Percentiles rank a stretch among this genome's conserved stretches.
Evolutionary conservation across 1,140 invertebrate species (phyloP).

Genomic region (Leptestheria dahalacensis): DNA sequence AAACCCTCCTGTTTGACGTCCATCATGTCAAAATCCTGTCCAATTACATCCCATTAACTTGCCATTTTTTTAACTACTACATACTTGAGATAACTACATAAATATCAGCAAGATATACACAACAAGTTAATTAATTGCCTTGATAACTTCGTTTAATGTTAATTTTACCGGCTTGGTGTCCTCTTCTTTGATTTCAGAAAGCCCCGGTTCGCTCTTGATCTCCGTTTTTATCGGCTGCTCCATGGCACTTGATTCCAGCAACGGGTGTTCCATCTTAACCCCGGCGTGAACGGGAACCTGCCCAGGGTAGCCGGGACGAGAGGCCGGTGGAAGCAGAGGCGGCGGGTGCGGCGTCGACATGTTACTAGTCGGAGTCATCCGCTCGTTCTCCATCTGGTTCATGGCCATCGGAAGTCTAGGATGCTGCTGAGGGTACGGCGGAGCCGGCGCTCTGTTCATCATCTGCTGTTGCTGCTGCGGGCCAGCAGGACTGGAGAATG

Average conservation of each 20-base stretch:
- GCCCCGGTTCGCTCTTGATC: neutral
- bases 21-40: neutral
- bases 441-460: constrained; percentile 5
- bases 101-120: too few relatives aligned
- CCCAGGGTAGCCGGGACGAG: neutral
- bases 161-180: neutral
- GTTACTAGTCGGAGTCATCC: constrained; percentile 5
- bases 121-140: too few relatives aligned
- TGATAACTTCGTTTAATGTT: neutral
- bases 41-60: neutral
- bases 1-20: neutral
- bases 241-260: neutral
- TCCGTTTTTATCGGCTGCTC: neutral
- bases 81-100: too few relatives aligned
- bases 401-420: neutral
- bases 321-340: neutral
- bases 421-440: constrained; percentile 12
- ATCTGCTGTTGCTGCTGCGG: constrained; percentile 20
- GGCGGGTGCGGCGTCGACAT: neutral
- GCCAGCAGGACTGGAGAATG: constrained; percentile 9
- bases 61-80: neutral
- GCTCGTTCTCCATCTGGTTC: constrained; percentile 2
- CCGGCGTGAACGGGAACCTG: neutral
- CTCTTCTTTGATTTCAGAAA: constrained; percentile 1
- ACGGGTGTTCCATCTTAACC: neutral